These are phyloP conservation scores for Nasonia vitripennis DNA, from an alignment of 1,140 invertebrate species.

Conservation along the genomic window DNA sequence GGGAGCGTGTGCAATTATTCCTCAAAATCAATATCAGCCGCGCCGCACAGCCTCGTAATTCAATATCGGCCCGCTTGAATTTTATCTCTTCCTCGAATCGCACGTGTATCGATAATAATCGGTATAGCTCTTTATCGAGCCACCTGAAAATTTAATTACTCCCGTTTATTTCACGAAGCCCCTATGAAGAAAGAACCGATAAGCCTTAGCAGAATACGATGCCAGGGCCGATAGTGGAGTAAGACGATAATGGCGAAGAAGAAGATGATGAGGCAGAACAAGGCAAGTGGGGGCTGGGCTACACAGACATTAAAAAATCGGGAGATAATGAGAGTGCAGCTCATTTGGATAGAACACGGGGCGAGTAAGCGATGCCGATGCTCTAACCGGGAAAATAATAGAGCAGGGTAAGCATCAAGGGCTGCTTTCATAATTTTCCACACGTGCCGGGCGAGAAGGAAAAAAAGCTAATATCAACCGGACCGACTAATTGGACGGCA, in stretches of 20 bases:
- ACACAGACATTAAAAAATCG: not conserved
- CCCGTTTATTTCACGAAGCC: not conserved
- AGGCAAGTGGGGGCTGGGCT: not conserved
- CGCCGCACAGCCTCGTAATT: too few relatives aligned
- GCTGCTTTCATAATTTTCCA: too few relatives aligned
- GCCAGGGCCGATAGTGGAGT: not conserved
- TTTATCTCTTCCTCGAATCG: not conserved
- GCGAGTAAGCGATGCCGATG: not conserved
- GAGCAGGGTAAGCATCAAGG: too few relatives aligned
- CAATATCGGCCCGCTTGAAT: not conserved
- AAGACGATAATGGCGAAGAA: not conserved
- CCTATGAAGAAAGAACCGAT: not conserved
- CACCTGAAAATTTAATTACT: conserved; percentile 37
- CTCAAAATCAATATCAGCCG: not conserved
- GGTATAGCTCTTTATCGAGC: not conserved
- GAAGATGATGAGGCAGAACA: not conserved
- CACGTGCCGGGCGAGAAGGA: too few relatives aligned
- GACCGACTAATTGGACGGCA: too few relatives aligned
- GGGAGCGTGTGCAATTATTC: too few relatives aligned
- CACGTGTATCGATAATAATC: not conserved
- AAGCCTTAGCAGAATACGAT: not conserved
- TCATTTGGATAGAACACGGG: not conserved
- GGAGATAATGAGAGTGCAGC: not conserved
- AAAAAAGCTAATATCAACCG: too few relatives aligned
- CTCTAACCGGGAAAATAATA: not conserved